A percentile compares a stretch with the other conserved stretches of the same genome.
phyloP scores from a whole-genome alignment of 2,888 invertebrate species.

The Anaspis maculata region DNA sequence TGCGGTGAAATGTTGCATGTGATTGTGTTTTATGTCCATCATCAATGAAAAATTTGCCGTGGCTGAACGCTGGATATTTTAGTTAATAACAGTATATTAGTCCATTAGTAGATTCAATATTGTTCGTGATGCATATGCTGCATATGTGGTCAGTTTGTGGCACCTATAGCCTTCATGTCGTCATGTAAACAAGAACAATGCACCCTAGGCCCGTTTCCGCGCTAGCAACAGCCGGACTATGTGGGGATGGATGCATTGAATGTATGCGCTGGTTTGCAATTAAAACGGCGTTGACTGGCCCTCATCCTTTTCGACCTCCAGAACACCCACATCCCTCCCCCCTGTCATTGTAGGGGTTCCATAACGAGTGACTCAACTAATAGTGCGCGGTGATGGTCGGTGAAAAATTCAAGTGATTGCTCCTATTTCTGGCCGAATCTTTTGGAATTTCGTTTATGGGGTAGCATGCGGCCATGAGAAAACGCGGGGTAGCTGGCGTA shows the following conservation, averaged over 20 bases:
- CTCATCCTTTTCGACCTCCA: conserved; percentile 17
- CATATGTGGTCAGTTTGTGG: conserved; percentile 16
- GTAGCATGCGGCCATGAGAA: too few relatives aligned
- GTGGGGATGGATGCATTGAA: conserved; percentile 23
- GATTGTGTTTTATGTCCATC: too few relatives aligned
- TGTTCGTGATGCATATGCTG: conserved; percentile 15
- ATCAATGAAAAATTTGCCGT: too few relatives aligned
- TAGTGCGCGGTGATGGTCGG: too few relatives aligned
- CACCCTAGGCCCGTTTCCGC: conserved; percentile 17
- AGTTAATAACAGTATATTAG: conserved; percentile 14
- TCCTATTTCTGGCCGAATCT: too few relatives aligned
- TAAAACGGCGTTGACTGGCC: conserved; percentile 27
- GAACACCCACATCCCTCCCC: conserved; percentile 11
- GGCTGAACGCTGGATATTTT: too few relatives aligned
- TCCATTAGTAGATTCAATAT: conserved; percentile 15
- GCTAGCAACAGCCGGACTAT: conserved; percentile 18
- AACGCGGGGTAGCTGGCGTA: too few relatives aligned
- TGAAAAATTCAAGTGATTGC: too few relatives aligned
- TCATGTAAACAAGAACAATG: conserved; percentile 21
- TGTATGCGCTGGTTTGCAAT: conserved; percentile 26
- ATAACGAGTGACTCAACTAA: conserved; percentile 25
- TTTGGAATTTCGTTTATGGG: too few relatives aligned
- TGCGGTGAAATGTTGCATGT: too few relatives aligned
- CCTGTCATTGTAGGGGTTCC: too few relatives aligned
- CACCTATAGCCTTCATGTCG: conserved; percentile 15